phyloP scores from a whole-genome alignment of 2,113 vertebrate genomes.

The Gobio gobio region DNA sequence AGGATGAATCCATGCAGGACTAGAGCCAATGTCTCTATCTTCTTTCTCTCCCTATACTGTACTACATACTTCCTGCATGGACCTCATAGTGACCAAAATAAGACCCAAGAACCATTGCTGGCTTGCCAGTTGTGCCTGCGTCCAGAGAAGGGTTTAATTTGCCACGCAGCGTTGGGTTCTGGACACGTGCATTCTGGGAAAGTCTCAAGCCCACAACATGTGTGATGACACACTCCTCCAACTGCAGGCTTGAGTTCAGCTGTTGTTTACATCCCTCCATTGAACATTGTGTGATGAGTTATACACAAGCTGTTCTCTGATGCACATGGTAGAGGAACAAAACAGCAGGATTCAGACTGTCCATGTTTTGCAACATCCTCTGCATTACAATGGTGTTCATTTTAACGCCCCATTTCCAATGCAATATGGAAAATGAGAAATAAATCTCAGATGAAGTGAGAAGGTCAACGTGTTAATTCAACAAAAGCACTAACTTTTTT shows the following conservation, averaged over 20 bases:
- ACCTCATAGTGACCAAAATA: slow-evolving; percentile 56
- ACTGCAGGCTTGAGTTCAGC: slow-evolving; percentile 38
- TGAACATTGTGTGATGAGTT: slow-evolving; percentile 21
- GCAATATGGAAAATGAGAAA: neutral
- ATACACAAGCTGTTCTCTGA: neutral
- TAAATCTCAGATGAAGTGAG: neutral
- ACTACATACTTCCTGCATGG: slow-evolving; percentile 57
- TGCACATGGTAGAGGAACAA: slow-evolving; percentile 2
- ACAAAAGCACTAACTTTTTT: neutral
- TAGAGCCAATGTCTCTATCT: slow-evolving; percentile 53
- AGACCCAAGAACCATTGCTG: slow-evolving; percentile 52
- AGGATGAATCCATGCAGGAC: slow-evolving; percentile 48
- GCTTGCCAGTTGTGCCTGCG: neutral
- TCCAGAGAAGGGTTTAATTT: slow-evolving; percentile 51
- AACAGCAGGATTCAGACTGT: neutral
- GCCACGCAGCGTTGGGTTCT: neutral
- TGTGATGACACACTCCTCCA: slow-evolving; percentile 10
- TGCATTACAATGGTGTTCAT: neutral
- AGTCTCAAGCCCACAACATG: neutral
- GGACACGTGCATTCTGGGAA: slow-evolving; percentile 17
- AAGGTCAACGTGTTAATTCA: neutral
- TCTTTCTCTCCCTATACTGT: slow-evolving; percentile 43
- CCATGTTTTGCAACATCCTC: neutral
- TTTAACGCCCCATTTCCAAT: neutral
- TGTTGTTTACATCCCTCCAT: slow-evolving; percentile 50